phyloP scores from a whole-genome alignment of 2,797 vertebrate genomes.

The Cuniculus paca region DNA sequence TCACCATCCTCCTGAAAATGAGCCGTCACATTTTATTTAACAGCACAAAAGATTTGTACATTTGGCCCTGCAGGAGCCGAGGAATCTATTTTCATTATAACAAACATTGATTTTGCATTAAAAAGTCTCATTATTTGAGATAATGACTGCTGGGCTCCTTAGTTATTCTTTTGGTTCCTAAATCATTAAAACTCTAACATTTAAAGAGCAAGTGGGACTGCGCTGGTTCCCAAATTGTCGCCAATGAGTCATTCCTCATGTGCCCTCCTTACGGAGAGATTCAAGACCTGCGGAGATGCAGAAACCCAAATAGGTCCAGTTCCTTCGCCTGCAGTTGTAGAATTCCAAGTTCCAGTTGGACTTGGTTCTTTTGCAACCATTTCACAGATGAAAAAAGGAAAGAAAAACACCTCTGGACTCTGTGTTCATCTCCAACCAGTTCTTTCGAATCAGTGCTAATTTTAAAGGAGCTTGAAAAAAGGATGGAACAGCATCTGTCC shows the following conservation, averaged over 20 bases:
- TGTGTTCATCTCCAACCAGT: not conserved
- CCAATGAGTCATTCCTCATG: constrained; percentile 17
- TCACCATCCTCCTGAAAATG: constrained; percentile 85
- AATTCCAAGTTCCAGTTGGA: not conserved
- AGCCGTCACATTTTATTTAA: constrained; percentile 87
- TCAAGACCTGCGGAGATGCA: accelerated
- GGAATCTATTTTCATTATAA: constrained; percentile 92
- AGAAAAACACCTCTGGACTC: not conserved
- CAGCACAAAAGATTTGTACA: constrained; percentile 87
- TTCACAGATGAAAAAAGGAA: not conserved
- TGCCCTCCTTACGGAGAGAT: not conserved
- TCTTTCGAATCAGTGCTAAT: constrained; percentile 57
- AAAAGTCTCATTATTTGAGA: constrained; percentile 92
- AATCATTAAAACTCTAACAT: constrained; percentile 88
- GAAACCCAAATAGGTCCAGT: not conserved
- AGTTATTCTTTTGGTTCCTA: constrained; percentile 90
- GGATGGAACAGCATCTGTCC: not conserved
- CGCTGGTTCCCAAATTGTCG: constrained; percentile 64
- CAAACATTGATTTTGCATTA: constrained; percentile 92
- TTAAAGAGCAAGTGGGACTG: constrained; percentile 82
- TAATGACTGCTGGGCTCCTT: constrained; percentile 90
- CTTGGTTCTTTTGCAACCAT: not conserved
- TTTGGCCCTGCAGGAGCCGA: constrained; percentile 88
- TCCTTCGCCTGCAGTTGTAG: not conserved
- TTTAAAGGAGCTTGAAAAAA: constrained; percentile 61